Evolutionary conservation across 2,888 invertebrate species (phyloP).

Genomic region (Nomada fabriciana): DNA sequence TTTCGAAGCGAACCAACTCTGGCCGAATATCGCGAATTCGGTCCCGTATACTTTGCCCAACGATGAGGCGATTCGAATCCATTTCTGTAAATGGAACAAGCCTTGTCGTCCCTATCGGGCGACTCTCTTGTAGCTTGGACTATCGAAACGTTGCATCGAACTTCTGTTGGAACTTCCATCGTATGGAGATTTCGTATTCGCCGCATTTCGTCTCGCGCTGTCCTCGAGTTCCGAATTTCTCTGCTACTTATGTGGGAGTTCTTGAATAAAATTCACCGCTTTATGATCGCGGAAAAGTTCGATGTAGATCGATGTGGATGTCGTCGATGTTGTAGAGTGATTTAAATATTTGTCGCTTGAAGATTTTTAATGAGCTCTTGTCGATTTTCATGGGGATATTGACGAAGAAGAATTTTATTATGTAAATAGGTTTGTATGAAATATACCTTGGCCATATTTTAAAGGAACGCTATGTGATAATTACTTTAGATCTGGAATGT

Average conservation of each 20-base stretch:
- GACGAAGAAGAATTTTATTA: too few relatives aligned
- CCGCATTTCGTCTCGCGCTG: conserved; percentile 36
- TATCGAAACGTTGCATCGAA: conserved; percentile 53
- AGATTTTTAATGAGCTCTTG: too few relatives aligned
- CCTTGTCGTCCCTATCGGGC: conserved; percentile 14
- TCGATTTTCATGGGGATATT: too few relatives aligned
- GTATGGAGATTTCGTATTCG: conserved; percentile 32
- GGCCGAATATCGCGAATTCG: conserved; percentile 43
- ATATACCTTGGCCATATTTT: too few relatives aligned
- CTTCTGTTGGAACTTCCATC: conserved; percentile 48
- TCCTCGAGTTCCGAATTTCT: conserved; percentile 34
- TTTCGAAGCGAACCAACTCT: conserved; percentile 29
- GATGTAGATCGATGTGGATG: background rate
- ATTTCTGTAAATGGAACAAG: conserved; percentile 53
- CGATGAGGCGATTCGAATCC: conserved; percentile 52
- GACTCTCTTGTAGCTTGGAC: conserved; percentile 44
- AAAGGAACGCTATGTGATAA: too few relatives aligned
- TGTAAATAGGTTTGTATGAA: too few relatives aligned
- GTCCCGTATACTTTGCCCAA: conserved; percentile 17
- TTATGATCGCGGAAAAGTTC: background rate
- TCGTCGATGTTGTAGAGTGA: too few relatives aligned
- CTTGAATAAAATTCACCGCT: background rate
- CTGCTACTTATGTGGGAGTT: conserved; percentile 18
- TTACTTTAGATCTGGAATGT: too few relatives aligned
- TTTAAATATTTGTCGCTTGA: too few relatives aligned